These are phyloP conservation scores for Elysia crispata DNA, from an alignment of 2,888 invertebrate genomes.

Conservation along the genomic window DNA sequence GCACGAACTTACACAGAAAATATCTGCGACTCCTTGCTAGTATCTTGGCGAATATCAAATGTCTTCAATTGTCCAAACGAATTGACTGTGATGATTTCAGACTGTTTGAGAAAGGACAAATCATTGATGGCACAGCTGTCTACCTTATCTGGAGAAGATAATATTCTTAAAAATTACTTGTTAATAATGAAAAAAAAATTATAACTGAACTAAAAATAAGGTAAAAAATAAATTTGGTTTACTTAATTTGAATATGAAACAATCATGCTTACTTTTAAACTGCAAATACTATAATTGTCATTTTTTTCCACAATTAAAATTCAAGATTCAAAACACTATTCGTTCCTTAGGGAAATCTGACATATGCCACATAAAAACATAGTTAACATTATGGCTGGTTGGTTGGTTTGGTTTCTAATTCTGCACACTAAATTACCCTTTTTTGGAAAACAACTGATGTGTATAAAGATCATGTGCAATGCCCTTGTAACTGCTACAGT, in stretches of 20 bases:
- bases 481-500: too few relatives aligned
- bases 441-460: too few relatives aligned
- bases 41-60: constrained; percentile 87
- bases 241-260: not conserved
- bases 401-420: too few relatives aligned
- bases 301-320: too few relatives aligned
- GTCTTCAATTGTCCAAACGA: constrained; percentile 93
- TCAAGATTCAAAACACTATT: too few relatives aligned
- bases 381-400: too few relatives aligned
- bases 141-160: constrained; percentile 81
- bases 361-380: too few relatives aligned
- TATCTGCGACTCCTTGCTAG: constrained; percentile 83
- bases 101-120: constrained; percentile 86
- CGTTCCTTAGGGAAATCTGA: too few relatives aligned
- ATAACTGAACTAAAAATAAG: not conserved
- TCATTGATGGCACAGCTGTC: constrained; percentile 90
- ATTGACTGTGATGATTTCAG: constrained; percentile 89
- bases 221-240: not conserved
- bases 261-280: too few relatives aligned
- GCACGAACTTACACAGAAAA: constrained; percentile 84
- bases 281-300: too few relatives aligned
- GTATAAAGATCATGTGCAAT: too few relatives aligned
- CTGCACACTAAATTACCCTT: too few relatives aligned
- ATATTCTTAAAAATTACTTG: not conserved
- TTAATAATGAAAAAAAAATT: not conserved